Base-by-base conservation (phyloP, 2,888 invertebrate species). In the Agrilus cyanescens region DNA sequence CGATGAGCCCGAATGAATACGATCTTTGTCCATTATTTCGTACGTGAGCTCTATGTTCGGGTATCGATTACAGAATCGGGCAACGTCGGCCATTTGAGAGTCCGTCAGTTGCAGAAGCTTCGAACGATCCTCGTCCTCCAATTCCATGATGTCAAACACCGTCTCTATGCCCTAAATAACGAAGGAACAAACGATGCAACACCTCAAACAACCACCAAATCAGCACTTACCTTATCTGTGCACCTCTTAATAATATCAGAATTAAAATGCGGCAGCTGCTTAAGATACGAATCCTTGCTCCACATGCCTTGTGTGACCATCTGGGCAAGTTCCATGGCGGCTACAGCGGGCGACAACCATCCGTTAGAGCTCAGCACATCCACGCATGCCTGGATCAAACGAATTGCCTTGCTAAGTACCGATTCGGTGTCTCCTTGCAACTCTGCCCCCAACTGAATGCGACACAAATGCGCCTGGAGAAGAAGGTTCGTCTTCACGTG, bases 291-390 rank as follows among this genome's bases (percentile, higher is more conserved):
- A 69, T 98, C 98, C 67, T 95, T 96, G 58, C 88, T 91, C 95
- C 97, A 98, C 95, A 98, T 95, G 8, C 97, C 97, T 69, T 99
- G 98, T 0, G 98, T 98, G 2, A 93, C 89, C 97, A 98, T 99
- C 71, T 98, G 98, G 0, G 97, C 94, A 57, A 99, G 72, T 69
- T 98, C 98, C 98, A 99, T 99, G 57, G 97, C 96, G 13, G 96
- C 94, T 32, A 99, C 89, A 4, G 97, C 98, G 0, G 98, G 97
- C 0, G 91, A 83, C 38, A 99, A 72, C 98, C 98, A 99, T 29
- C 98, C 97, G 57, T 95, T 96, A 35, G 91, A 91, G 61, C 85
- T 87, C 31, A 94, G 67, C 8, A 94, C 93, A 66, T 94, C 78
- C 25, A 98, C 97, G 66, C 97, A 98, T 1, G 98, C 98, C 61